phyloP scores from a whole-genome alignment of 2,797 vertebrate species.

The Thunnus albacares region DNA sequence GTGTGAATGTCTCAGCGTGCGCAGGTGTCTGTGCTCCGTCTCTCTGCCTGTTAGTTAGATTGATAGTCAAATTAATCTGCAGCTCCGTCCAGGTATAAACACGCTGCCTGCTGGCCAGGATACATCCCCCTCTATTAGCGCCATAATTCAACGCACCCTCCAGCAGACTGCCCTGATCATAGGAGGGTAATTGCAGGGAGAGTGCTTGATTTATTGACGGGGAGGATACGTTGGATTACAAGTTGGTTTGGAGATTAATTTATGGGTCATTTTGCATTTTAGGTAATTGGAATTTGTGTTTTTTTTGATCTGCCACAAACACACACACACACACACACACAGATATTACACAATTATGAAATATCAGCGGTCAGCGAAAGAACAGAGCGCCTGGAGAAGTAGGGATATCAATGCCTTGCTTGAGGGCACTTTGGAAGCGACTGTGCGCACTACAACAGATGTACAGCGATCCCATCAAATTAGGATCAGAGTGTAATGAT shows the following conservation, averaged over 20 bases:
- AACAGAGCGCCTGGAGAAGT: slow-evolving; percentile 10
- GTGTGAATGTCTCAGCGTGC: slow-evolving; percentile 25
- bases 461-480: slow-evolving; percentile 38
- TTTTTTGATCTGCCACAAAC: background rate
- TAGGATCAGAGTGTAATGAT: slow-evolving; percentile 21
- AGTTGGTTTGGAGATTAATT: slow-evolving; percentile 72
- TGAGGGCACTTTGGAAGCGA: slow-evolving; percentile 29
- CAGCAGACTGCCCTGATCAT: slow-evolving; percentile 75
- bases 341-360: slow-evolving; percentile 5
- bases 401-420: slow-evolving; percentile 19
- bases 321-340: slow-evolving; percentile 6
- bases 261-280: slow-evolving; percentile 58
- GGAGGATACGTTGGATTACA: slow-evolving; percentile 59
- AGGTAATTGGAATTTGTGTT: slow-evolving; percentile 56
- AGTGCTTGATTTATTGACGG: slow-evolving; percentile 73
- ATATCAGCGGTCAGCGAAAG: slow-evolving; percentile 39
- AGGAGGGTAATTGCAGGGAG: slow-evolving; percentile 76
- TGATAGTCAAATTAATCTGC: slow-evolving; percentile 81
- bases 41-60: slow-evolving; percentile 72
- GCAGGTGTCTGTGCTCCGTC: slow-evolving; percentile 23
- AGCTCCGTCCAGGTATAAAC: slow-evolving; percentile 78
- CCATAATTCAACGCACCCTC: slow-evolving; percentile 75
- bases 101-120: slow-evolving; percentile 76
- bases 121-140: slow-evolving; percentile 75
- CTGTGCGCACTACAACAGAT: slow-evolving; percentile 28